Conservation (phyloP, 2,113 vertebrate species). For the Toxotes jaculatrix region DNA sequence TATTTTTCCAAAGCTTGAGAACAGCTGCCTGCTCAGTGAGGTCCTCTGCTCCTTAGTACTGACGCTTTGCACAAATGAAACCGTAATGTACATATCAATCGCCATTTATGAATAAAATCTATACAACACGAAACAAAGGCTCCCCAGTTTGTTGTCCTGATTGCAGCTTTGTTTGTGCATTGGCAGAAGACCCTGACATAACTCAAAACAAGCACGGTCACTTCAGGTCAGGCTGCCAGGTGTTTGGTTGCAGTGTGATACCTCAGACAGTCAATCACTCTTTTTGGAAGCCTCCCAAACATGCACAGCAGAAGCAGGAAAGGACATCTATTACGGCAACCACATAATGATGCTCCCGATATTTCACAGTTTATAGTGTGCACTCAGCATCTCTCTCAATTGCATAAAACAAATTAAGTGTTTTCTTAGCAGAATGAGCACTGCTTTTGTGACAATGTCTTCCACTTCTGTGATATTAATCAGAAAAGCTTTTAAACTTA, state of each 20-base stretch:
- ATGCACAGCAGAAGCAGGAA: slow-evolving; percentile 30
- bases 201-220: slow-evolving; percentile 42
- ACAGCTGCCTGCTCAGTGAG: neutral
- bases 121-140: neutral
- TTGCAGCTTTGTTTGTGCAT: slow-evolving; percentile 42
- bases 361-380: slow-evolving; percentile 23
- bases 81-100: neutral
- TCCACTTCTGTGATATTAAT: neutral
- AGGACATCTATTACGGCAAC: slow-evolving; percentile 38
- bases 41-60: neutral
- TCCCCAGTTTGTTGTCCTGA: neutral
- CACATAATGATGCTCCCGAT: slow-evolving; percentile 35
- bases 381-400: slow-evolving; percentile 9
- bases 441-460: neutral
- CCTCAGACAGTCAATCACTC: slow-evolving; percentile 58
- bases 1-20: neutral
- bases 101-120: slow-evolving; percentile 7
- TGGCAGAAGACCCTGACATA: slow-evolving; percentile 40
- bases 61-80: neutral
- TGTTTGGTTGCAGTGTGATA: slow-evolving; percentile 46
- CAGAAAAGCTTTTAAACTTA: slow-evolving; percentile 3
- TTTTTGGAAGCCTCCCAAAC: slow-evolving; percentile 60
- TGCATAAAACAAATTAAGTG: neutral
- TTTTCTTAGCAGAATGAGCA: slow-evolving; percentile 2
- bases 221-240: slow-evolving; percentile 48